Percentiles rank a stretch among this genome's conserved stretches.
Evolutionary conservation across 1,140 invertebrate species (phyloP).

Genomic region (Pachypeltis micranthus): DNA sequence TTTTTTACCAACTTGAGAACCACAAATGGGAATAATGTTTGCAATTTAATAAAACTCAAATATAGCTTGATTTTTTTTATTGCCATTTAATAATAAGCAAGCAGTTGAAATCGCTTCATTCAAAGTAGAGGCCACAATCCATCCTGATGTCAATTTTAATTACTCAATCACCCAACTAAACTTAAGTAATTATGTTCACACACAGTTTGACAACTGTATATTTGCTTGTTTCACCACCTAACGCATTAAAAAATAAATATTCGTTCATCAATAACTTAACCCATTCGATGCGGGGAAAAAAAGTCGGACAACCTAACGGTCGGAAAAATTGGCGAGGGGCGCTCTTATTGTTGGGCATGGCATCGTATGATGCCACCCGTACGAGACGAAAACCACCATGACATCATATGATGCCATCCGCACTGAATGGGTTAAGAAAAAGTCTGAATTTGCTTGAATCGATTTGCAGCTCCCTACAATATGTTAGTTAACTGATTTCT

Average conservation of each 20-base stretch:
- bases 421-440: neutral
- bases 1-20: too few species aligned
- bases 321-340: neutral
- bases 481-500: neutral
- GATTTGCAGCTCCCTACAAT: neutral
- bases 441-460: neutral
- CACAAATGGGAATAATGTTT: too few species aligned
- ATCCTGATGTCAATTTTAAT: neutral
- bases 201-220: too few species aligned
- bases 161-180: neutral
- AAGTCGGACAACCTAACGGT: neutral
- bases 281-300: neutral
- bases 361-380: too few species aligned
- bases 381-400: too few species aligned
- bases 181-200: too few species aligned
- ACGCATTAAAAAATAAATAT: neutral
- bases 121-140: neutral
- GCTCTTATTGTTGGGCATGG: too few species aligned
- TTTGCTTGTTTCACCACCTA: neutral
- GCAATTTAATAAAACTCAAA: conserved; percentile 14
- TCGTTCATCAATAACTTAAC: neutral
- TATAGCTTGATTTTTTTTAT: neutral
- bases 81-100: neutral
- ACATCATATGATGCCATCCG: too few species aligned
- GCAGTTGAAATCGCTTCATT: neutral